Evolutionary conservation across 2,113 vertebrate species (phyloP).

Genomic region (Anolis sagrei): DNA sequence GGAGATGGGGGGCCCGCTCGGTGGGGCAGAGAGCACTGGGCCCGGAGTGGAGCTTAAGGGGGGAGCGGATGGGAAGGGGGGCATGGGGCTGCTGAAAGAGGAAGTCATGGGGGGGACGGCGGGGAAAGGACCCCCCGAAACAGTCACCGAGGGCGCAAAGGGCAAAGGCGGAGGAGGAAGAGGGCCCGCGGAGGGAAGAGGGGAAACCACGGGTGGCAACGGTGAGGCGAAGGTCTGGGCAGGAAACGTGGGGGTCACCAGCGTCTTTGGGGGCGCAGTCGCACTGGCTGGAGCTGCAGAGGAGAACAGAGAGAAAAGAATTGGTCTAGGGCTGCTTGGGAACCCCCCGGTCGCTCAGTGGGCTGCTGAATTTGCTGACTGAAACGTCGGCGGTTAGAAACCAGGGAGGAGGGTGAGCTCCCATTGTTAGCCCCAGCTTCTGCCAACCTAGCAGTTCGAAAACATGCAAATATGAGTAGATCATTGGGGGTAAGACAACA

Average conservation of each 20-base stretch:
- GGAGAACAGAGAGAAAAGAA: background rate
- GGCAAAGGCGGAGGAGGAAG: constrained; percentile 62
- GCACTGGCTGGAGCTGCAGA: constrained; percentile 70
- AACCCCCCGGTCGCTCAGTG: too few species aligned
- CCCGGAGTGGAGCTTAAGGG: constrained; percentile 52
- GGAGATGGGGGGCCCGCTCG: constrained; percentile 80
- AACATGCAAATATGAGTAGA: too few species aligned
- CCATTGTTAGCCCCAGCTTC: too few species aligned
- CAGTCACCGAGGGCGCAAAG: constrained; percentile 58
- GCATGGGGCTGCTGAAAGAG: constrained; percentile 44
- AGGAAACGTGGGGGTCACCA: constrained; percentile 61
- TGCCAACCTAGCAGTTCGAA: too few species aligned
- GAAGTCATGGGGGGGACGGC: constrained; percentile 38
- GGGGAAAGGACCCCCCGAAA: constrained; percentile 43
- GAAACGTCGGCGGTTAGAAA: too few species aligned
- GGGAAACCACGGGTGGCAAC: constrained; percentile 54
- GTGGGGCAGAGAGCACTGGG: constrained; percentile 70
- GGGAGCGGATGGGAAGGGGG: constrained; percentile 54
- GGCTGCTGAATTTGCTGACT: too few species aligned
- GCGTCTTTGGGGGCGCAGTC: constrained; percentile 56
- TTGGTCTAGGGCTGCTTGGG: too few species aligned
- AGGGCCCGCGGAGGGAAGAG: constrained; percentile 58
- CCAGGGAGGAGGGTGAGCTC: too few species aligned
- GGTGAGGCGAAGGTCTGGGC: constrained; percentile 60
- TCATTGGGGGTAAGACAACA: too few species aligned